Evolutionary conservation across 2,888 invertebrate species (phyloP).

Genomic region (Heliconius ethilla): DNA sequence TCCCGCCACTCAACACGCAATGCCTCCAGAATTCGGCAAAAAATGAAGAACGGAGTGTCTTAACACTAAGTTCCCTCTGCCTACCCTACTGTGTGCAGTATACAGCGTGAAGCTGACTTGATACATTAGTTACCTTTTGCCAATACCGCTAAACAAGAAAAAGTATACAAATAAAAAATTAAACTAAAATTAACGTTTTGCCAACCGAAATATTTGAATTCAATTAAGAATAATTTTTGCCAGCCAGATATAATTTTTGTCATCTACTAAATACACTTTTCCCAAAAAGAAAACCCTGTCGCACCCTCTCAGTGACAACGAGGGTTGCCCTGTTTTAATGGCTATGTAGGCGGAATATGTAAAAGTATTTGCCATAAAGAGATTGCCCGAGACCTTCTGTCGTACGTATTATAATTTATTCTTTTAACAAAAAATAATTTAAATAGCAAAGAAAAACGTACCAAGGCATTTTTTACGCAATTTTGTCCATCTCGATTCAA

Average conservation of each 20-base stretch:
- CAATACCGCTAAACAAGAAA: too few relatives aligned
- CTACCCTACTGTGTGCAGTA: too few relatives aligned
- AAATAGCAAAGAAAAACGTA: neutral
- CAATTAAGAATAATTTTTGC: neutral
- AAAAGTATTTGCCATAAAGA: slow-evolving; percentile 15
- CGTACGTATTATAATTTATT: slow-evolving; percentile 1
- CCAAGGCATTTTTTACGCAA: neutral
- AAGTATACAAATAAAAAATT: too few relatives aligned
- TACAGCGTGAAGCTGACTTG: too few relatives aligned
- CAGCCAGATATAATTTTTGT: neutral
- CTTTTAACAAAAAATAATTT: slow-evolving; percentile 4
- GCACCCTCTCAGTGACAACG: slow-evolving; percentile 7
- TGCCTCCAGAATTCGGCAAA: too few relatives aligned
- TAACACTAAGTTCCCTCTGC: too few relatives aligned
- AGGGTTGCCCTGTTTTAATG: slow-evolving; percentile 19
- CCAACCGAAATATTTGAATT: too few relatives aligned
- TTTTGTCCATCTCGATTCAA: neutral
- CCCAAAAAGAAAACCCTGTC: neutral
- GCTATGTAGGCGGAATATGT: slow-evolving; percentile 13
- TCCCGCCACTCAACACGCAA: too few relatives aligned
- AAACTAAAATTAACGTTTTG: too few relatives aligned
- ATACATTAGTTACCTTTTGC: too few relatives aligned
- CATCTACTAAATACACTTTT: neutral
- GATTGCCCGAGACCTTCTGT: slow-evolving; percentile 4
- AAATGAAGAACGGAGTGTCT: too few relatives aligned